Evolutionary conservation across 2,797 vertebrate species (phyloP), one percentile per base, ranked within the genome.

Genomic region (Dicrostonyx torquatus): DNA sequence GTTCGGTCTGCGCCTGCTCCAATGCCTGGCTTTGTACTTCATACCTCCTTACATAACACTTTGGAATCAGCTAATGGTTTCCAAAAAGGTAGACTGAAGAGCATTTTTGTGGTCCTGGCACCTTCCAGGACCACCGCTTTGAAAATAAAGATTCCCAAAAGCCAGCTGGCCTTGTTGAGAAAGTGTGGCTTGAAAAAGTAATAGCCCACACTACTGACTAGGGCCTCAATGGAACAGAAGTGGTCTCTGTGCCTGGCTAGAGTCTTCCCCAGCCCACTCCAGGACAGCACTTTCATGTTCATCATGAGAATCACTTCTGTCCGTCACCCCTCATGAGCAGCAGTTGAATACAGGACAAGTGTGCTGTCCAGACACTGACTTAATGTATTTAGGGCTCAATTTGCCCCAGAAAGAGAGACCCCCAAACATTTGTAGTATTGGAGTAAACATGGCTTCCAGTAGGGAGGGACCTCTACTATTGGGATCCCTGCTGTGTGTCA

Each of bases 81-180:
- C 55, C 86, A 79, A 40, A 76, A 89, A 87, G 64, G 89, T 95
- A 87, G 60, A 29, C 60, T 92, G 29, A 89, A 87, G 93, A 93
- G 66, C 48, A 76, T 86, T 80, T 83, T 55, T 90, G 82, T 90
- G 58, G 45, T 90, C 29, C 1, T 94, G 70, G 40, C 66, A 78
- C 85, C 50, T 94, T 94, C 34, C 26, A 82, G 75, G 58, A 82
- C 73, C 43, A 85, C 92, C 83, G 37, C 37, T 17, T 90, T 95
- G 88, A 89, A 93, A 90, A 86, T 3, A 20, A 84, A 76, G 24
- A 53, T 29, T 79, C 50, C 37, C 72, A 31, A 87, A 80, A 87
- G 45, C 60, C 22, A 3, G 5, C 77, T 55, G 34, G 58, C 60
- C 34, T 78, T 50, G 34, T 24, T 55, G 45, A 94, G 58, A 68